A percentile compares a stretch with the other conserved stretches of the same genome.
These are phyloP conservation scores for Lepus americanus DNA, from an alignment of 2,113 vertebrate genomes.

Conservation along the genomic window DNA sequence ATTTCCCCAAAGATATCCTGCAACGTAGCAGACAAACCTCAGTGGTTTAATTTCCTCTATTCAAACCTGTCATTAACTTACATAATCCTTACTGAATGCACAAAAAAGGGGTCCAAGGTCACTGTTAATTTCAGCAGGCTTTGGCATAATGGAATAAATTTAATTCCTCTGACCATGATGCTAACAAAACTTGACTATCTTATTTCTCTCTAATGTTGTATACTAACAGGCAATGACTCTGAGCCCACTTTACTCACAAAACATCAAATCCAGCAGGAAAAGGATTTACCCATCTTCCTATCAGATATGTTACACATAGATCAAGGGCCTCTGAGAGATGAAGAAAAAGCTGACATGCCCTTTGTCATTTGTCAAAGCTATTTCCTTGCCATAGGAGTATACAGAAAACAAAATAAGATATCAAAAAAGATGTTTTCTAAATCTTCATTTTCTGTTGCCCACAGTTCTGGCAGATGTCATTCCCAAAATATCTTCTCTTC, in stretches of 20 bases:
- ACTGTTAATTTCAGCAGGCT: conserved; percentile 36
- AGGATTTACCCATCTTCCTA: conserved; percentile 61
- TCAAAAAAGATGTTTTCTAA: conserved; percentile 69
- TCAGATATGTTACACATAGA: conserved; percentile 51
- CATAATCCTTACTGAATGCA: conserved; percentile 43
- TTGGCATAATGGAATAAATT: conserved; percentile 56
- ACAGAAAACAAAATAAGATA: conserved; percentile 50
- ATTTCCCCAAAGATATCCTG: conserved; percentile 53
- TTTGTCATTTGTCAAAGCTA: conserved; percentile 63
- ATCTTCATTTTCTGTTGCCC: conserved; percentile 66
- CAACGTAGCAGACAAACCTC: conserved; percentile 45
- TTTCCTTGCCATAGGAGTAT: conserved; percentile 68
- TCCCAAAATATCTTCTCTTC: conserved; percentile 66
- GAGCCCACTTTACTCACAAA: conserved; percentile 11
- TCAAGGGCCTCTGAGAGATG: conserved; percentile 58
- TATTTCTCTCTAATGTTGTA: conserved; percentile 54
- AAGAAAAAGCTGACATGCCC: conserved; percentile 51
- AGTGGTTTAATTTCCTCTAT: conserved; percentile 10
- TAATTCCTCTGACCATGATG: conserved; percentile 35
- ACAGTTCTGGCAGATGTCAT: conserved; percentile 69
- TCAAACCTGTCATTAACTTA: conserved; percentile 65
- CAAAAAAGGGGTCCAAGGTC: not conserved
- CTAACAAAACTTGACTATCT: conserved; percentile 37
- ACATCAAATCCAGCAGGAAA: conserved; percentile 56
- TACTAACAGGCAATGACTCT: conserved; percentile 46